Evolutionary conservation across 2,888 invertebrate species (phyloP).

Genomic region (Carterocephalus palaemon): DNA sequence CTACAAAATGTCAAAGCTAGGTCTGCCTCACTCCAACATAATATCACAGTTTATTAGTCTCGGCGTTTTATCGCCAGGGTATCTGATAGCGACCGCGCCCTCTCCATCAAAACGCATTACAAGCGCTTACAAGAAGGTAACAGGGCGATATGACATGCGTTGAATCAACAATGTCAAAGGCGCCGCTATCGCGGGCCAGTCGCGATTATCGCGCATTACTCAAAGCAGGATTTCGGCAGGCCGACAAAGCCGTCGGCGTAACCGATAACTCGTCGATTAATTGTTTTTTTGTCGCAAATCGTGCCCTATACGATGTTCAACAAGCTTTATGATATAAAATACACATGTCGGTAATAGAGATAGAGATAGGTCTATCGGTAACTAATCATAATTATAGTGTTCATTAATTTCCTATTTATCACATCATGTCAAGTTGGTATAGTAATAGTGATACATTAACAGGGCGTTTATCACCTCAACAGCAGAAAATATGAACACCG

Average conservation of each 20-base stretch:
- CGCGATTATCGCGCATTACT: constrained; percentile 64
- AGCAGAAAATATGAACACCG: too few relatives aligned
- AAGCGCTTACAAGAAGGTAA: constrained; percentile 62
- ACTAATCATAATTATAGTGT: constrained; percentile 27
- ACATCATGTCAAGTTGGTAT: constrained; percentile 32
- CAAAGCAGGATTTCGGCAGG: constrained; percentile 70
- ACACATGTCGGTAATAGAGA: constrained; percentile 59
- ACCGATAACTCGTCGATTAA: constrained; percentile 67
- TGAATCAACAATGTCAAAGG: constrained; percentile 68
- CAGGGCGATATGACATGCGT: constrained; percentile 52
- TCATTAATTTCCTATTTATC: constrained; percentile 40
- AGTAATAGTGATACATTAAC: constrained; percentile 28
- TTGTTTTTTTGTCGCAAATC: constrained; percentile 65
- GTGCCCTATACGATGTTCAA: constrained; percentile 52
- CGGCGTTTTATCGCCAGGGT: constrained; percentile 43
- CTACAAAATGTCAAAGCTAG: constrained; percentile 32
- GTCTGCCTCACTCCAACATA: constrained; percentile 32
- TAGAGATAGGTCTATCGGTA: constrained; percentile 28
- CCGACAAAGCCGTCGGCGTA: constrained; percentile 64
- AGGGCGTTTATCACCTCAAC: neutral
- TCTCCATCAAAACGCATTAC: constrained; percentile 71
- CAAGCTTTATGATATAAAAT: constrained; percentile 52
- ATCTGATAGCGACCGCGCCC: constrained; percentile 59
- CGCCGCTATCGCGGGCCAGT: constrained; percentile 63
- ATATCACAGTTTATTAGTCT: constrained; percentile 36